Conservation (phyloP, 2,888 invertebrate species). For the Mythimna pallens region DNA sequence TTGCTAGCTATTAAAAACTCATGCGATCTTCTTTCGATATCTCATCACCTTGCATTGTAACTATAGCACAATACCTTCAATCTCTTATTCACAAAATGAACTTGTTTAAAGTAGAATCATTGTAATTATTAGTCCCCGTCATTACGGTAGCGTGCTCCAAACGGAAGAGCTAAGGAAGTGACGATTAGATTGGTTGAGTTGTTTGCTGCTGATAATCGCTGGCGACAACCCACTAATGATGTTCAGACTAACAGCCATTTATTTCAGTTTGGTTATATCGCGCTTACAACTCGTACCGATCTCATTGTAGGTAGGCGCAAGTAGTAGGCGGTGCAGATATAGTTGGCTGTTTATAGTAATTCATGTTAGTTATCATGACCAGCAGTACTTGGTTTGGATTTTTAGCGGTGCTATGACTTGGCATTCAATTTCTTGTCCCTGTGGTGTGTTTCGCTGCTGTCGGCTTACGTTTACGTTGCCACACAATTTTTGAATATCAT, state of each 20-base stretch:
- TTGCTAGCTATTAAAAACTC: too few relatives aligned
- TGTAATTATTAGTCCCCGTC: constrained; percentile 53
- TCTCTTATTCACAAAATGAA: constrained; percentile 31
- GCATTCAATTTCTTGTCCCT: too few relatives aligned
- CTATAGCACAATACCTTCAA: constrained; percentile 9
- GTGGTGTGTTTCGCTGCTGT: too few relatives aligned
- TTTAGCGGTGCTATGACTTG: too few relatives aligned
- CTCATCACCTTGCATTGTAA: not conserved
- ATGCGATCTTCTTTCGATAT: too few relatives aligned
- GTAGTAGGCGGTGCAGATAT: constrained; percentile 9
- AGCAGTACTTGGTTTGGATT: too few relatives aligned
- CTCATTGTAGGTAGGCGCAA: constrained; percentile 8
- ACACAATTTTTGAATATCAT: too few relatives aligned
- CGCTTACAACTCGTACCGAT: constrained; percentile 5
- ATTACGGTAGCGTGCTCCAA: constrained; percentile 69
- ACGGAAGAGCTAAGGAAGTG: constrained; percentile 79
- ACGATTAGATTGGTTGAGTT: constrained; percentile 77
- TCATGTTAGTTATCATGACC: too few relatives aligned
- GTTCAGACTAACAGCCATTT: constrained; percentile 49
- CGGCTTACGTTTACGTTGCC: too few relatives aligned
- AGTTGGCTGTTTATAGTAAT: not conserved
- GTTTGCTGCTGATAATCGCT: constrained; percentile 74
- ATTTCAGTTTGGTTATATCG: constrained; percentile 45
- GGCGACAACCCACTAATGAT: constrained; percentile 70
- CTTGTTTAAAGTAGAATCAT: constrained; percentile 40